Conservation (phyloP, 1,140 invertebrate species). For the Diorhabda elongata region DNA sequence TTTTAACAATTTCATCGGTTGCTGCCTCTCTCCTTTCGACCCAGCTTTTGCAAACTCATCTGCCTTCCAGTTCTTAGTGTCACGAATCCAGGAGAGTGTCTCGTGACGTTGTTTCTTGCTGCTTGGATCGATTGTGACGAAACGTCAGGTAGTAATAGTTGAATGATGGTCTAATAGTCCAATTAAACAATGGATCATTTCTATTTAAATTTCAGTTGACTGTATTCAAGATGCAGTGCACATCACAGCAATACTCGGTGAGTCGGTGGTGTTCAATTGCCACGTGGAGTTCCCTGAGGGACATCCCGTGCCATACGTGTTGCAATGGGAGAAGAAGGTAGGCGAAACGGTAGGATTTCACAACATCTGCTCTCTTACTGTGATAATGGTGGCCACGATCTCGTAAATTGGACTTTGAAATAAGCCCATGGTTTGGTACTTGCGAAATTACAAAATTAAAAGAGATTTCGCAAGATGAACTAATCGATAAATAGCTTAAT, state of each 20-base stretch:
- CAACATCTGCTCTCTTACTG: slow-evolving; percentile 39
- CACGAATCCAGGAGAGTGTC: no score
- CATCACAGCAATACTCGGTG: slow-evolving; percentile 91
- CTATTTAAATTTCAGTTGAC: slow-evolving; percentile 49
- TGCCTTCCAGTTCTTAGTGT: no score
- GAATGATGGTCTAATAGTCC: no score
- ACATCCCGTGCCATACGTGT: slow-evolving; percentile 90
- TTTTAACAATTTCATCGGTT: no score
- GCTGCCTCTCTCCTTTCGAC: no score
- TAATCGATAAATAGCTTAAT: no score
- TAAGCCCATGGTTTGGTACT: slow-evolving; percentile 29
- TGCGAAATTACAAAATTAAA: slow-evolving; percentile 18
- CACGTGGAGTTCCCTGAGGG: slow-evolving; percentile 92
- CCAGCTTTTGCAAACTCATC: no score
- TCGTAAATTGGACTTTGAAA: slow-evolving; percentile 3
- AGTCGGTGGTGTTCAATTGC: slow-evolving; percentile 94
- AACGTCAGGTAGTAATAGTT: no score
- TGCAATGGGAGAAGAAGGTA: slow-evolving; percentile 98
- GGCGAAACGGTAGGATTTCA: slow-evolving; percentile 85
- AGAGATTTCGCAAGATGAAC: no score
- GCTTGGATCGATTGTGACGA: no score
- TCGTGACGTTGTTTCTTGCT: no score
- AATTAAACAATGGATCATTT: background rate
- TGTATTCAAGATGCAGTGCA: slow-evolving; percentile 79
- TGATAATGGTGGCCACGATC: slow-evolving; percentile 18